Percentiles rank a stretch among this genome's conserved stretches.
Conservation (phyloP, 2,888 invertebrate genomes). For the Apoderus coryli region DNA sequence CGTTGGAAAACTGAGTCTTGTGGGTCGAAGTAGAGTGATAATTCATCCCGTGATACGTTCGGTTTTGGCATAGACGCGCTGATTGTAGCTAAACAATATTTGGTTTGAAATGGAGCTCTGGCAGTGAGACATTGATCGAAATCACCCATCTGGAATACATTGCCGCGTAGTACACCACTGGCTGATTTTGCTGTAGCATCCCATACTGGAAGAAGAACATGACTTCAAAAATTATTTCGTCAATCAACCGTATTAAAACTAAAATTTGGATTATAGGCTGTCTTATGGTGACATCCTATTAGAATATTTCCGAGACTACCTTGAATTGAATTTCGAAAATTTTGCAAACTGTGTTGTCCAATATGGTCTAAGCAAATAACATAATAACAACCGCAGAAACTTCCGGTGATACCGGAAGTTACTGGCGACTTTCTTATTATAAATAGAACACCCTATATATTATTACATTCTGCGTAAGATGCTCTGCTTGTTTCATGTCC, state of each 20-base stretch:
- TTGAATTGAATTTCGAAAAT: no score
- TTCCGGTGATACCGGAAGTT: no score
- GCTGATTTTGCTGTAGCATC: constrained; percentile 44
- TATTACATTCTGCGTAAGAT: no score
- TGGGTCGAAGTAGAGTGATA: constrained; percentile 25
- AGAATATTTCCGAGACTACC: no score
- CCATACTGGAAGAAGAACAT: constrained; percentile 37
- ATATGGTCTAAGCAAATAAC: no score
- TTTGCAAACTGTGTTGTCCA: no score
- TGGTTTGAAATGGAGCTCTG: constrained; percentile 29
- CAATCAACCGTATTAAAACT: constrained; percentile 1
- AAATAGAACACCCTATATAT: no score
- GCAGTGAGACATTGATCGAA: constrained; percentile 41
- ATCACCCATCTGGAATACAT: constrained; percentile 43
- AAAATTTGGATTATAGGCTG: neutral
- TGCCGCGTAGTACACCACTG: constrained; percentile 40
- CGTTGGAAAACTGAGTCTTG: constrained; percentile 25
- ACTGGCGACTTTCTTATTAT: no score
- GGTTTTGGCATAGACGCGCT: constrained; percentile 22
- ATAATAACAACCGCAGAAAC: no score
- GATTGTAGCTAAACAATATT: constrained; percentile 29
- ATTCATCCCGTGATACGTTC: constrained; percentile 21
- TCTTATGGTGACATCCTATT: no score
- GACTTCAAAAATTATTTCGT: neutral
- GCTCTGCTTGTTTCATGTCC: no score